phyloP scores from a whole-genome alignment of 2,888 invertebrate species.

The Thymelicus sylvestris region DNA sequence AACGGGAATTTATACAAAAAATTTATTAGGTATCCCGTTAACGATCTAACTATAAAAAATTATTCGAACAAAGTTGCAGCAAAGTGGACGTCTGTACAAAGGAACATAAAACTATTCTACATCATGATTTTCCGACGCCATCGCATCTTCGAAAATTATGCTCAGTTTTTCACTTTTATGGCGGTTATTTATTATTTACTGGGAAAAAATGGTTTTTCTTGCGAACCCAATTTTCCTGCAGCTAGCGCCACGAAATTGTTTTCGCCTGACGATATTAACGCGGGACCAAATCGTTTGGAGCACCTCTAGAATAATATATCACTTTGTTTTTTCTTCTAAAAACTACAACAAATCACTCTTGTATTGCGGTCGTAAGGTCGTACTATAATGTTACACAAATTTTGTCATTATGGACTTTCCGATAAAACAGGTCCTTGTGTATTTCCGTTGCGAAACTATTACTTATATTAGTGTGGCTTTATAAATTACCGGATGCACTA shows the following conservation, averaged over 20 bases:
- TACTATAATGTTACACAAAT: too few species aligned
- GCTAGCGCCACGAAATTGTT: conserved; percentile 64
- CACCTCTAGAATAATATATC: conserved; percentile 19
- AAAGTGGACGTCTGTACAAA: background rate
- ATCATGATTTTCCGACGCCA: conserved; percentile 24
- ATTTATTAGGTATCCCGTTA: too few species aligned
- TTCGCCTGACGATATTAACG: conserved; percentile 56
- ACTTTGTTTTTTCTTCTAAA: conserved; percentile 1
- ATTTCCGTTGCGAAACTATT: too few species aligned
- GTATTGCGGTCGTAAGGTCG: background rate
- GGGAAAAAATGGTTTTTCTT: conserved; percentile 38
- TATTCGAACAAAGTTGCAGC: background rate
- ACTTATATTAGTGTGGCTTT: too few species aligned
- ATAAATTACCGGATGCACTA: too few species aligned
- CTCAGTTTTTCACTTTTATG: conserved; percentile 37
- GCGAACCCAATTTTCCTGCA: conserved; percentile 53
- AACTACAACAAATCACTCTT: background rate
- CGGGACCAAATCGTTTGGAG: conserved; percentile 23
- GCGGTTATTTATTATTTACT: conserved; percentile 36
- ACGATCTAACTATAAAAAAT: too few species aligned
- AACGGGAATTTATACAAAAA: too few species aligned
- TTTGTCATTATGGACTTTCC: too few species aligned
- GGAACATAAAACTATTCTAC: conserved; percentile 24
- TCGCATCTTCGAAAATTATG: conserved; percentile 33
- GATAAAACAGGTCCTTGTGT: too few species aligned